Evolutionary conservation across 2,797 vertebrate genomes (phyloP), one percentile per base, ranked within the genome.

Genomic region (Epinephelus malabaricus): DNA sequence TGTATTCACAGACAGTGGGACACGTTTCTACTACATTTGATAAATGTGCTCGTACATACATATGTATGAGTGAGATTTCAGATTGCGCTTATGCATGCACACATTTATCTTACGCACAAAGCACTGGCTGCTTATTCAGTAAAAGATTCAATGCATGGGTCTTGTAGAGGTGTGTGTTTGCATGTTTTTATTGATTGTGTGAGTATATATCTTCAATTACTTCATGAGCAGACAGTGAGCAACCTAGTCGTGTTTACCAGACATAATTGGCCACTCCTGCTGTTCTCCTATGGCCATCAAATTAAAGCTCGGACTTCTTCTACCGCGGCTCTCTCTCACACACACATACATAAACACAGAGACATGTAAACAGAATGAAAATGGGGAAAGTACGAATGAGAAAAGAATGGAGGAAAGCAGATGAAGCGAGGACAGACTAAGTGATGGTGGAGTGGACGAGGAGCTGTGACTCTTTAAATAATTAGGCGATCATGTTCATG

Each of bases 401-500:
- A 77, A 54, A 23, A 30, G 21, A 18, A 67, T 12, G 2, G 59
- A 40, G 71, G 56, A 68, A 25, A 62, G 49, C 19, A 40, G 60
- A 69, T 40, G 59, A 81, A 76, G 30, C 11, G 30, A 77, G 11
- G n/a, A 54, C 25, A 5, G 60, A 74, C 40, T 62, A 54, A 82
- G 72, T 63, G 60, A 83, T 73, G 60, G 27, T 58, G 17, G 11
- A 84, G 73, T 75, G 61, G 77, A 84, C 19, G 12, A 83, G 69
- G 50, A 61, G 67, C 46, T 78, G 58, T 60, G 67, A 58, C 46
- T 72, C 46, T 61, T 76, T 79, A 38, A 83, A 38, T 82, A 84
- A 87, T 83, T 78, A 78, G 76, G 40, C 2, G 23, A 81, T 85
- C 67, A 71, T 84, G 76, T 84, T 75, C 73, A 76, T 76, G 76